phyloP scores from a whole-genome alignment of 2,888 invertebrate species.

The Myopa testacea region DNA sequence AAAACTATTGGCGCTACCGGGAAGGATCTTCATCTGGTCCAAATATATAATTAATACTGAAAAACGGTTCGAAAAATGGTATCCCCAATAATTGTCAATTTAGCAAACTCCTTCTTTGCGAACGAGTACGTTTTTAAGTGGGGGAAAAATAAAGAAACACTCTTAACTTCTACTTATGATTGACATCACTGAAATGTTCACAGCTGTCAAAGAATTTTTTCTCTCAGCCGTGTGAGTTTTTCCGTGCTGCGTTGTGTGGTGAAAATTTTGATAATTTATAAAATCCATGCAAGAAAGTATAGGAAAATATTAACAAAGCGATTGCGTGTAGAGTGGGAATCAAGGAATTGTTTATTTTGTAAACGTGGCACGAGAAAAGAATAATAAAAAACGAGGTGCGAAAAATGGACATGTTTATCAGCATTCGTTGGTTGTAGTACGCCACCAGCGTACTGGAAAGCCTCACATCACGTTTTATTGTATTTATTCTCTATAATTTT shows the following conservation, averaged over 20 bases:
- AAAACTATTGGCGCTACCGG: too few species aligned
- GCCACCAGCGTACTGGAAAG: background rate
- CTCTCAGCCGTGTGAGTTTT: background rate
- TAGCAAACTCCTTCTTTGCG: too few species aligned
- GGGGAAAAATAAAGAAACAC: too few species aligned
- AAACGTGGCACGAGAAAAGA: background rate
- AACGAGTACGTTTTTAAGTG: too few species aligned
- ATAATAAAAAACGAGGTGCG: background rate
- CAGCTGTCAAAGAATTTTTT: slow-evolving; percentile 13
- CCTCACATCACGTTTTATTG: background rate
- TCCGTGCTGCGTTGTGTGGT: background rate
- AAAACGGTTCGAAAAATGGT: too few species aligned
- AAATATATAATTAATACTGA: too few species aligned
- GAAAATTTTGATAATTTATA: slow-evolving; percentile 5
- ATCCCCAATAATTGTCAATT: too few species aligned
- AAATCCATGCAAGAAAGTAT: background rate
- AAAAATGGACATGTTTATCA: background rate
- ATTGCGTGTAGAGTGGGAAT: background rate
- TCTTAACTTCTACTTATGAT: too few species aligned
- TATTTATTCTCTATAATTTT: background rate
- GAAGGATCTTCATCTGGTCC: too few species aligned
- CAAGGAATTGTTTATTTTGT: background rate
- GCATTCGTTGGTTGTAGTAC: background rate
- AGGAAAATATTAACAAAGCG: background rate
- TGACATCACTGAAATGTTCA: too few species aligned